Evolutionary conservation across 2,797 vertebrate genomes (phyloP).

Genomic region (Euphonia xanthogaster): DNA sequence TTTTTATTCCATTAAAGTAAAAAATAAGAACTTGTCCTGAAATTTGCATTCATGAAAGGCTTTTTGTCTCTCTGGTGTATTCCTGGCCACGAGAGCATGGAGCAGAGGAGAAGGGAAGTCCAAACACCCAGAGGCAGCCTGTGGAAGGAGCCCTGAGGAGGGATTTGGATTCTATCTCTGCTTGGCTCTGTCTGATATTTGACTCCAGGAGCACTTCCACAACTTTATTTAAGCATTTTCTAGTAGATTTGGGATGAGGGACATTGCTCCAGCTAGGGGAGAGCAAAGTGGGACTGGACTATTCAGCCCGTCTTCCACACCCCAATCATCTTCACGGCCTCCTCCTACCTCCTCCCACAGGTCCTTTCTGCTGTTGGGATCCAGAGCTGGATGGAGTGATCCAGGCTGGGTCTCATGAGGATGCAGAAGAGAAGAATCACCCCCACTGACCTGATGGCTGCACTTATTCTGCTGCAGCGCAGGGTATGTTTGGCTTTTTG

Average conservation of each 20-base stretch:
- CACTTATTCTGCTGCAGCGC: neutral
- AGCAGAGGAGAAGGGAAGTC: neutral
- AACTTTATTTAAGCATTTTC: neutral
- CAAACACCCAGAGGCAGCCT: neutral
- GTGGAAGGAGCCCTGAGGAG: neutral
- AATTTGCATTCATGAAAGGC: neutral
- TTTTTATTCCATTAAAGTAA: neutral
- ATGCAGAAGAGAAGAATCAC: neutral
- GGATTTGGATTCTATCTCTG: neutral
- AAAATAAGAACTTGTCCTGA: neutral
- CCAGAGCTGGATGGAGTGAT: neutral
- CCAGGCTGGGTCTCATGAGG: neutral
- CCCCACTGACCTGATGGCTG: neutral
- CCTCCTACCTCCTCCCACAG: neutral
- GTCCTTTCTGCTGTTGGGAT: neutral
- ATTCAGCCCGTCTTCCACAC: neutral
- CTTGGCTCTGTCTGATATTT: neutral
- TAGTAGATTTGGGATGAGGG: neutral
- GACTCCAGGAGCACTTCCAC: neutral
- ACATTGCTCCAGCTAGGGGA: fast-evolving
- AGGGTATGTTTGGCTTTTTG: neutral
- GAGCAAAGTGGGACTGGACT: neutral
- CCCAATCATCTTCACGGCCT: neutral
- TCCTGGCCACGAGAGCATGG: fast-evolving
- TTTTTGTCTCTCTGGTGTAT: neutral